Evolutionary conservation across 2,797 vertebrate genomes (phyloP).

Genomic region (Danio jaintianensis): DNA sequence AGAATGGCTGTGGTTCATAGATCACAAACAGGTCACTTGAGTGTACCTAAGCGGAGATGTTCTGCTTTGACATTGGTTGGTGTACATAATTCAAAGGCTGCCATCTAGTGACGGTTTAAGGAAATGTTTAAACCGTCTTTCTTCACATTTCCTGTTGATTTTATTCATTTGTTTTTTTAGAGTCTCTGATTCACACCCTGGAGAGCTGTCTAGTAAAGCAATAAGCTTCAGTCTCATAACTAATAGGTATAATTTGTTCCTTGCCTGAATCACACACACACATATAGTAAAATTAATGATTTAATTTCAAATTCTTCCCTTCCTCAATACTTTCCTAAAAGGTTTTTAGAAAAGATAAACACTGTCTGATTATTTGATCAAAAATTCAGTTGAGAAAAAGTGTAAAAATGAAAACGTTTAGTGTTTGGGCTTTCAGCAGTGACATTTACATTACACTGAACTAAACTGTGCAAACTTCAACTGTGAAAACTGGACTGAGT

Average conservation of each 20-base stretch:
- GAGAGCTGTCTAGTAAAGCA: neutral
- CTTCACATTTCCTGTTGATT: too few species aligned
- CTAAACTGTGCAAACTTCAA: too few species aligned
- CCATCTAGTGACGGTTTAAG: slow-evolving; percentile 40
- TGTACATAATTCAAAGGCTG: neutral
- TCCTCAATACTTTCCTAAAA: neutral
- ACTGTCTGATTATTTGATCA: neutral
- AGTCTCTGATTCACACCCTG: neutral
- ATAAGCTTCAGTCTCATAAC: neutral
- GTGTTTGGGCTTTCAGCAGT: too few species aligned
- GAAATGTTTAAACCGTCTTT: neutral
- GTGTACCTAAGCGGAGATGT: slow-evolving; percentile 11
- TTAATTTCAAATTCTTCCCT: neutral
- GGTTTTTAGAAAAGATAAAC: too few species aligned
- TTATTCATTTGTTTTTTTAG: neutral
- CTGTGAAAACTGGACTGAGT: too few species aligned
- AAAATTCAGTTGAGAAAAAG: neutral
- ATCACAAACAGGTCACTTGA: slow-evolving; percentile 15
- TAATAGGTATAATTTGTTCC: neutral
- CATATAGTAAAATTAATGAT: neutral
- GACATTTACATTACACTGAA: too few species aligned
- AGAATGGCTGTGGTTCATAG: slow-evolving; percentile 5
- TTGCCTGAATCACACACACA: neutral
- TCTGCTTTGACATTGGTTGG: neutral
- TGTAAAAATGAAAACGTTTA: too few species aligned